Percentiles rank a stretch among this genome's conserved stretches.
Evolutionary conservation across 30 jellyfish, hydroid and myxozoan genomes (phyloP).

Genomic region (Turritopsis rubra): DNA sequence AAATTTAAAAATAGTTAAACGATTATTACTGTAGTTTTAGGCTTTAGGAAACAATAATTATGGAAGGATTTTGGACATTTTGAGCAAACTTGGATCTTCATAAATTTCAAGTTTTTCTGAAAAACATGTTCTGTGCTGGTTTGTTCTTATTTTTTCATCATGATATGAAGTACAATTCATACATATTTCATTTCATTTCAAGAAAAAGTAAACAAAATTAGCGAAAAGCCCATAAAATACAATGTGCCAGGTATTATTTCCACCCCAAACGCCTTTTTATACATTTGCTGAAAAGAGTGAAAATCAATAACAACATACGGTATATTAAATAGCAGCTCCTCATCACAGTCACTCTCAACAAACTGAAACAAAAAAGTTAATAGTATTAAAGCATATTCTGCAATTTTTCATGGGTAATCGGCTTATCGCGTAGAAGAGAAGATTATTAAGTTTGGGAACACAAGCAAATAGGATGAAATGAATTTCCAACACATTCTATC

Average conservation of each 20-base stretch:
- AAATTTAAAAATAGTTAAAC: not conserved
- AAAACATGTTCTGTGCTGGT: not conserved
- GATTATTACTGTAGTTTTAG: not conserved
- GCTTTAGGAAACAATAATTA: not conserved
- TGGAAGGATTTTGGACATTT: not conserved
- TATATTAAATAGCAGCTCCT: constrained; percentile 58
- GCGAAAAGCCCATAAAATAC: too few relatives aligned
- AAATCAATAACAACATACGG: constrained; percentile 54
- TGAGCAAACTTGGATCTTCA: not conserved
- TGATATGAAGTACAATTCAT: too few relatives aligned
- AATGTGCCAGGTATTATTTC: too few relatives aligned
- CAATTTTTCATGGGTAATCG: too few relatives aligned
- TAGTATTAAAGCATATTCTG: not conserved
- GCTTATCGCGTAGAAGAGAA: too few relatives aligned
- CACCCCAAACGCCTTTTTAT: too few relatives aligned
- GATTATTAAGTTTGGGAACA: too few relatives aligned
- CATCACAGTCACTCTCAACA: constrained; percentile 86
- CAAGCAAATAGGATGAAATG: too few relatives aligned
- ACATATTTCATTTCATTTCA: too few relatives aligned
- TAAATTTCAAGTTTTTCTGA: not conserved
- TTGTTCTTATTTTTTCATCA: too few relatives aligned
- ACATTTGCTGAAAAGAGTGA: not conserved
- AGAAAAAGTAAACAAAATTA: too few relatives aligned
- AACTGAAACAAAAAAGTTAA: constrained; percentile 29
- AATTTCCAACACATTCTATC: too few relatives aligned